Evolutionary conservation across 2,888 invertebrate genomes (phyloP).

Genomic region (Sialis lutaria): DNA sequence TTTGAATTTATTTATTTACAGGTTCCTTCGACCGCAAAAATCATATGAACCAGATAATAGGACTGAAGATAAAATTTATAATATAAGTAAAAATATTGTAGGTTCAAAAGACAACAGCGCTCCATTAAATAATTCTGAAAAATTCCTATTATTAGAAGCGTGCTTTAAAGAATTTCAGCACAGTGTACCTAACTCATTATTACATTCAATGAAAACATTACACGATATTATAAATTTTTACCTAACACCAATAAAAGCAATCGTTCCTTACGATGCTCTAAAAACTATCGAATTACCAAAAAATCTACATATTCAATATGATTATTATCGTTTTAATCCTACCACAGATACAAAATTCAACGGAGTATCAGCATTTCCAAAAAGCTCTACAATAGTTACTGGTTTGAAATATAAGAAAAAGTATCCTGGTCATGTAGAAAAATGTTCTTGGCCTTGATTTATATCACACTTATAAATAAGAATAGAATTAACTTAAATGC

Average conservation of each 20-base stretch:
- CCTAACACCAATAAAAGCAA: constrained; percentile 45
- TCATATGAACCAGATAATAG: constrained; percentile 56
- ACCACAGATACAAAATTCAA: constrained; percentile 53
- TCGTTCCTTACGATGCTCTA: constrained; percentile 56
- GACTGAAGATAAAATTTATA: constrained; percentile 38
- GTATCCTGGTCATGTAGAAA: constrained; percentile 54
- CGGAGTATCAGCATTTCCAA: constrained; percentile 72
- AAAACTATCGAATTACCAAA: constrained; percentile 58
- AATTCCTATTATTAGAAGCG: constrained; percentile 50
- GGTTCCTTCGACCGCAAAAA: constrained; percentile 58
- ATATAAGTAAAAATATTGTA: constrained; percentile 35
- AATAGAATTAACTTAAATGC: too few relatives aligned
- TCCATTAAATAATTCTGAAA: constrained; percentile 32
- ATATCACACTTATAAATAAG: too few relatives aligned
- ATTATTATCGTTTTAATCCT: constrained; percentile 71
- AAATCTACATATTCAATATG: constrained; percentile 70
- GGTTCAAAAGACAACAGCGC: constrained; percentile 26
- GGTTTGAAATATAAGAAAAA: constrained; percentile 69
- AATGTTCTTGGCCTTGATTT: constrained; percentile 16
- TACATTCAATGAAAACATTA: constrained; percentile 60
- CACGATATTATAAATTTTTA: constrained; percentile 59
- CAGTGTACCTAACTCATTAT: constrained; percentile 61
- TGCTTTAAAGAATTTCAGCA: constrained; percentile 59
- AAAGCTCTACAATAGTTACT: constrained; percentile 66
- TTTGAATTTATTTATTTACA: constrained; percentile 22